These are phyloP conservation scores for Drepana arcuata DNA, from an alignment of 1,140 invertebrate species.

Conservation along the genomic window DNA sequence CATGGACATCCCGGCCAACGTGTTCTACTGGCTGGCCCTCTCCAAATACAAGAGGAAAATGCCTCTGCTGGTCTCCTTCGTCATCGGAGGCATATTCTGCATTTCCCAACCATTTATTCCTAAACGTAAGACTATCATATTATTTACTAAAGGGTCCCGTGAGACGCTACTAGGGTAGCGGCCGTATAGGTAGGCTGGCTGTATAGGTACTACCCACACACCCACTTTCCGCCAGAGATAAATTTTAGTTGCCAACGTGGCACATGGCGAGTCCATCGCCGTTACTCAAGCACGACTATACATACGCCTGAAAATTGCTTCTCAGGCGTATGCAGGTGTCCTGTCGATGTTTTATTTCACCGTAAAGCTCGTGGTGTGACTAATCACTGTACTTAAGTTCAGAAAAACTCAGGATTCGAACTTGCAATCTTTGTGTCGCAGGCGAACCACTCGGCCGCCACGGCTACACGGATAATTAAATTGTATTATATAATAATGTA, in stretches of 20 bases:
- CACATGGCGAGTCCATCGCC: not conserved
- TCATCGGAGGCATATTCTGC: conserved; percentile 50
- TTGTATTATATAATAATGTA: no score
- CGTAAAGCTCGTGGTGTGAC: no score
- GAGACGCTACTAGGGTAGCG: not conserved
- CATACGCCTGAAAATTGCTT: no score
- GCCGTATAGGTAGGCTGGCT: not conserved
- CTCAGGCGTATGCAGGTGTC: no score
- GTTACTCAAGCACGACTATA: not conserved
- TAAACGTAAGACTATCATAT: conserved; percentile 35
- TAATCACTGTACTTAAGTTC: no score
- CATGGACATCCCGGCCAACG: conserved; percentile 82
- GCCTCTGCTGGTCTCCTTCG: conserved; percentile 39
- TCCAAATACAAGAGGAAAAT: conserved; percentile 44
- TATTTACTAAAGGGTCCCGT: not conserved
- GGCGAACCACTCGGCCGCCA: no score
- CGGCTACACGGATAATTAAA: no score
- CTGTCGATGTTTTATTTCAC: no score
- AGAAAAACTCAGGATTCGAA: no score
- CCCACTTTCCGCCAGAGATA: not conserved
- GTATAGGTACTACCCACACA: not conserved
- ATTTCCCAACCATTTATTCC: conserved; percentile 48
- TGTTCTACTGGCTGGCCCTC: conserved; percentile 68
- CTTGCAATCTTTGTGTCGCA: no score
- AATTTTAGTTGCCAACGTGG: not conserved